Evolutionary conservation across 1,140 invertebrate species (phyloP).

Genomic region (Apis florea): DNA sequence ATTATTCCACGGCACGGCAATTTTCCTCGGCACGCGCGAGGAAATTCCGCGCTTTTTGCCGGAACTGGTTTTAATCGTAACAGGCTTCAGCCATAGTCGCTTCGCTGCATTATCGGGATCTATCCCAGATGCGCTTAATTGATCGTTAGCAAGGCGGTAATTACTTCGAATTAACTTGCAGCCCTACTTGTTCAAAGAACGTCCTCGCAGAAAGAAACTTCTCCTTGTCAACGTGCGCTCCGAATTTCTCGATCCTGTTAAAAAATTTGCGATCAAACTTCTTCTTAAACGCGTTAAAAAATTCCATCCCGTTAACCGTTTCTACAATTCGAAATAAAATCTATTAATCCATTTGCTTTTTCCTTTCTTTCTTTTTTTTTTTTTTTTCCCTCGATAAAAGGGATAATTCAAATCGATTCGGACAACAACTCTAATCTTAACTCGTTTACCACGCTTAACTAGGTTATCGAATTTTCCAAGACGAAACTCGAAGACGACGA

Average conservation of each 20-base stretch:
- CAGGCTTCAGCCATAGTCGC: slow-evolving; percentile 1
- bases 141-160: slow-evolving; percentile 30
- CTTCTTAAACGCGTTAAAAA: not conserved
- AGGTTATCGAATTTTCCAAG: no score
- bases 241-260: not conserved
- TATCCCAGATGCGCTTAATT: slow-evolving; percentile 30
- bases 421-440: no score
- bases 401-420: no score
- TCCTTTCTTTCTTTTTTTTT: no score
- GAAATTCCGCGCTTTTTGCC: slow-evolving; percentile 6
- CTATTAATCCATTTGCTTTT: not conserved
- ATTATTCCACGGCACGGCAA: slow-evolving; percentile 13
- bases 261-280: not conserved
- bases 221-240: not conserved
- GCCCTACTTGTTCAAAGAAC: not conserved
- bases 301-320: not conserved
- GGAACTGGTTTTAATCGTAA: slow-evolving; percentile 7
- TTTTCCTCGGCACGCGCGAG: slow-evolving; percentile 6
- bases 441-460: no score
- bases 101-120: slow-evolving; percentile 30
- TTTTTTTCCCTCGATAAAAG: no score
- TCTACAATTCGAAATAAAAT: not conserved
- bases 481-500: no score
- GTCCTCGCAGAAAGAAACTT: not conserved
- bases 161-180: slow-evolving; percentile 29